Percentiles rank a stretch among this genome's conserved stretches.
Conservation (phyloP, 2,113 vertebrate genomes). For the Amazona guildingii region DNA sequence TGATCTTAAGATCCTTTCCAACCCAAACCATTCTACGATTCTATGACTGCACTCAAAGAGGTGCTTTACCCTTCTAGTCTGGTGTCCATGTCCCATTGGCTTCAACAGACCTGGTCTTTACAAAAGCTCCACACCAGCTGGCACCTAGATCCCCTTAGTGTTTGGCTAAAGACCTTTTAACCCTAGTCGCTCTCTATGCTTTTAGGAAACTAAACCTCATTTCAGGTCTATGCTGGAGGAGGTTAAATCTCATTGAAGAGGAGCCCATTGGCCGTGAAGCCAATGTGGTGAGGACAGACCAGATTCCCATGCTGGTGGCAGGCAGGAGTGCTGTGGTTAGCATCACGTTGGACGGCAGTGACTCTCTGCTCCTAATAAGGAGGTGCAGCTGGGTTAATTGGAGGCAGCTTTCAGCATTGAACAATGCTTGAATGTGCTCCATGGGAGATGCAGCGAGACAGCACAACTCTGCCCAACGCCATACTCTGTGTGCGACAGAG, state of each 20-base stretch:
- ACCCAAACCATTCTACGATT: not conserved
- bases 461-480: not conserved
- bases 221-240: not conserved
- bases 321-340: constrained; percentile 3
- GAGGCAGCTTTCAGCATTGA: constrained; percentile 24
- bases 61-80: not conserved
- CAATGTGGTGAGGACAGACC: not conserved
- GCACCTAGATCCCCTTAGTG: not conserved
- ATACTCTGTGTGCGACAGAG: not conserved
- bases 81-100: not conserved
- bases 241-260: not conserved
- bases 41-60: not conserved
- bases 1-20: not conserved
- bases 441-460: not conserved
- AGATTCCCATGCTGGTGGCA: constrained; percentile 6
- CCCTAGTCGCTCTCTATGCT: not conserved
- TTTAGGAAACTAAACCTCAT: not conserved
- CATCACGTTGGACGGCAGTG: not conserved
- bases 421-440: constrained; percentile 32
- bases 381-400: constrained; percentile 42
- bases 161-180: not conserved
- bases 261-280: not conserved
- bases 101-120: not conserved
- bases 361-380: constrained; percentile 45
- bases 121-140: not conserved